Evolutionary conservation across 2,113 vertebrate species (phyloP).

Genomic region (Diglossa brunneiventris): DNA sequence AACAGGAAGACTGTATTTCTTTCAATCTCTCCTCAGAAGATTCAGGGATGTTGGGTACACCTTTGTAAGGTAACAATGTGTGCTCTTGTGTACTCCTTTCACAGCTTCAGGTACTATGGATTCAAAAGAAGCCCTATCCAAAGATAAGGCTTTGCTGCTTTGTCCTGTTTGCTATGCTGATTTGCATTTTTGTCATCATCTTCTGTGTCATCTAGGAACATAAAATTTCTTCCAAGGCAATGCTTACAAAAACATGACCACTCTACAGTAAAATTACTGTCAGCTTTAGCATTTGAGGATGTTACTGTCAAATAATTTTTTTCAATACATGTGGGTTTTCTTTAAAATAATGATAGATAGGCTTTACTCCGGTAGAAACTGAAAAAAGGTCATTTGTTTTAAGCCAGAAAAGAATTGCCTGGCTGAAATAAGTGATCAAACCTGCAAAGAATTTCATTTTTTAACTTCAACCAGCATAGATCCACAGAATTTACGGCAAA

Average conservation of each 20-base stretch:
- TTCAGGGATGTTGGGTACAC: neutral
- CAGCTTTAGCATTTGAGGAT: neutral
- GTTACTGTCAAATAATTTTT: neutral
- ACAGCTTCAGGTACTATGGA: neutral
- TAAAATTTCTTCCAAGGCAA: neutral
- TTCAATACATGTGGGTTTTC: neutral
- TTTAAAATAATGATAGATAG: neutral
- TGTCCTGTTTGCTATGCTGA: neutral
- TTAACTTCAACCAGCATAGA: neutral
- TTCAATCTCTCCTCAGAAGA: neutral
- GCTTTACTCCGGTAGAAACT: neutral
- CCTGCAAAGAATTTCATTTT: neutral
- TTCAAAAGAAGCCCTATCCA: neutral
- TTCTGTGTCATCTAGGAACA: neutral
- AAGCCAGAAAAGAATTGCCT: neutral
- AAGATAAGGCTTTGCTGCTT: neutral
- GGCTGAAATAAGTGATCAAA: neutral
- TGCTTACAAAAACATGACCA: neutral
- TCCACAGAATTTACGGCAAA: neutral
- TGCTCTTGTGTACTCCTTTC: neutral
- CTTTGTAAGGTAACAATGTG: neutral
- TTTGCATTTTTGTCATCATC: neutral
- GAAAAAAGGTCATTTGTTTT: neutral
- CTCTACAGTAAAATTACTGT: neutral
- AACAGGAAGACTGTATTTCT: neutral